Conservation (phyloP, 2,888 invertebrate species). For the Nasonovia ribisnigri region DNA sequence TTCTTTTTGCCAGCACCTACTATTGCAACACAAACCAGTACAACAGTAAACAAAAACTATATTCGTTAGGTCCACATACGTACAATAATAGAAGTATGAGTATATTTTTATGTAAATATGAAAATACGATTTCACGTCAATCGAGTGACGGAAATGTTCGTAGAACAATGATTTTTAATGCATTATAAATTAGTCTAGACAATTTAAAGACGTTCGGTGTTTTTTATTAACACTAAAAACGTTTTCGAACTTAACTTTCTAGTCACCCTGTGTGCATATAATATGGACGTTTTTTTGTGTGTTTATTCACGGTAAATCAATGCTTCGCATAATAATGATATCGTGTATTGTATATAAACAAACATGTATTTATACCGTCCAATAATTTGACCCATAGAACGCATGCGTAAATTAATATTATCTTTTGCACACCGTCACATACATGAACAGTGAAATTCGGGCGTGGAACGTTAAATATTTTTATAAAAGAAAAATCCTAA, state of each 20-base stretch:
- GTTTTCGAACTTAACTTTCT: not conserved
- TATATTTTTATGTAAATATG: slow-evolving; percentile 15
- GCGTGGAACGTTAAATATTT: not conserved
- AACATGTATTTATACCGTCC: not conserved
- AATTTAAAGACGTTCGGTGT: not conserved
- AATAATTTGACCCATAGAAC: not conserved
- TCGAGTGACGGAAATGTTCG: not conserved
- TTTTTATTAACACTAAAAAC: not conserved
- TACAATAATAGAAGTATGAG: not conserved
- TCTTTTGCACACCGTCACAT: not conserved
- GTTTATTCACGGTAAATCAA: not conserved
- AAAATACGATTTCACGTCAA: not conserved
- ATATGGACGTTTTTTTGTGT: not conserved
- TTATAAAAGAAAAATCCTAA: not conserved
- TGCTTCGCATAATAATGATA: not conserved
- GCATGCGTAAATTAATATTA: not conserved
- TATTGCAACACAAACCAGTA: not conserved
- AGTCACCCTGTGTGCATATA: not conserved
- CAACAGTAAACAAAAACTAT: slow-evolving; percentile 19
- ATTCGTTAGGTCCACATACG: not conserved
- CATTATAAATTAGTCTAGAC: not conserved
- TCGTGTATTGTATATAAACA: not conserved
- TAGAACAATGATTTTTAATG: not conserved
- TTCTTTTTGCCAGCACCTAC: too few species aligned
- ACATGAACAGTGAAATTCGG: not conserved